phyloP scores from a whole-genome alignment of 2,113 vertebrate species.

The Tympanuchus pallidicinctus region DNA sequence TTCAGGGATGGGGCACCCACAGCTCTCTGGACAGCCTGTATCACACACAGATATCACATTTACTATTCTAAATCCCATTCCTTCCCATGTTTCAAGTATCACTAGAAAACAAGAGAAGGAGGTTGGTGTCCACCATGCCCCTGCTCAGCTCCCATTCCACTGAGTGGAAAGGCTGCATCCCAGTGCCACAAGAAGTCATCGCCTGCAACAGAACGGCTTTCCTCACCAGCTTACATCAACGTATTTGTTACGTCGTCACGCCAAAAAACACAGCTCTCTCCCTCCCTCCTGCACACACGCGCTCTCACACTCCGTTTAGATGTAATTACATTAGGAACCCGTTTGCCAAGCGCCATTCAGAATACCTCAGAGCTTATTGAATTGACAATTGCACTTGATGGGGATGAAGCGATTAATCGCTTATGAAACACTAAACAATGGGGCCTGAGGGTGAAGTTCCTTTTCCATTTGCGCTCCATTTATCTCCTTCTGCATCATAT shows the following conservation, averaged over 20 bases:
- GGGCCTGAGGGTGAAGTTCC: conserved; percentile 61
- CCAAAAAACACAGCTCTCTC: accelerated
- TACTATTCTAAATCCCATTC: neutral
- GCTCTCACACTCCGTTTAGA: neutral
- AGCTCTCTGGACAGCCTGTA: neutral
- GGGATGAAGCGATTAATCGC: conserved; percentile 67
- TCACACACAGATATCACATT: neutral
- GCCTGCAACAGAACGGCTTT: neutral
- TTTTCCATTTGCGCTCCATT: conserved; percentile 56
- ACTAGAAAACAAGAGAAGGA: conserved; percentile 4
- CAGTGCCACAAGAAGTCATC: neutral
- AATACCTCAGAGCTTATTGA: conserved; percentile 56
- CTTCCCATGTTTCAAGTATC: neutral
- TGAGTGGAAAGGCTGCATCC: neutral
- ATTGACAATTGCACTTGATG: conserved; percentile 65
- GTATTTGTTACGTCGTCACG: accelerated
- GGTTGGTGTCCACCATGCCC: neutral
- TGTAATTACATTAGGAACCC: conserved; percentile 49
- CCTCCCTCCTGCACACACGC: accelerated
- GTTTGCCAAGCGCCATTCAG: conserved; percentile 6
- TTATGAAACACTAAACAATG: conserved; percentile 62
- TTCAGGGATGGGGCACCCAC: neutral
- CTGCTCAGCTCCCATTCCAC: neutral
- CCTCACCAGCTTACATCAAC: accelerated
- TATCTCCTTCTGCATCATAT: conserved; percentile 55